Evolutionary conservation across 1,140 invertebrate genomes (phyloP), one percentile per base, ranked within the genome.

Genomic region (Pseudachorutes palmiensis): DNA sequence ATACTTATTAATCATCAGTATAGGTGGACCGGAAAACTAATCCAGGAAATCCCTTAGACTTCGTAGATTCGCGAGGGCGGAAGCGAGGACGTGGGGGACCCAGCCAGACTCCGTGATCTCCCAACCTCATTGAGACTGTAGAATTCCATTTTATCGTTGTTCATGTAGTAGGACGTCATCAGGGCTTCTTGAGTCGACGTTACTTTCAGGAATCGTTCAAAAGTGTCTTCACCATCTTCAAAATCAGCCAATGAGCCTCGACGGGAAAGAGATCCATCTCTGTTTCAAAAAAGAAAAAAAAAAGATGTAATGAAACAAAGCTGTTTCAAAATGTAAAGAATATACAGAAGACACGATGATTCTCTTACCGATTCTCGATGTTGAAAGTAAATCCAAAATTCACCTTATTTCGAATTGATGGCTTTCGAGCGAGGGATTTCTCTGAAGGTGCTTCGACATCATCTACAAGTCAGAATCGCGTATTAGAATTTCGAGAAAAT

Each of bases 151-250:
- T 32, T 57, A 75, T 90, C 85, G 75, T 90, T 87, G 75, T 91
- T 88, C 75, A 90, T 86, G 75, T 94, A 94, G 79, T 94, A 92
- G 78, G 90, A 94, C 0, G 91, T 87, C 82, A 94, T 89, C 1
- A 93, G 78, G 3, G 91, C 87, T 72, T 95, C 92, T 76, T 92
- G 88, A 70, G 92, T 86, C 33, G 87, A 81, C 5, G 91, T 89
- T 62, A 89, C 86, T 74, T 88, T 85, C 24, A 95, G 80, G 72
- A 93, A 89, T 78, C 92, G 87, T 68, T 94, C 90, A 77, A 93
- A 91, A 1, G 89, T 88, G 75, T 93, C 89, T 61, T 84, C 82
- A 2, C 69, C 62, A 1, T 69, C 58, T 2, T 62, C 65, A 1
- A 72, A 62, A 66, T 68, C 73, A 1, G 66, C 33, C 30, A 68